Percentiles rank a stretch among this genome's conserved stretches.
Evolutionary conservation across 2,797 vertebrate species (phyloP).

Genomic region (Hafferia zeledoni): DNA sequence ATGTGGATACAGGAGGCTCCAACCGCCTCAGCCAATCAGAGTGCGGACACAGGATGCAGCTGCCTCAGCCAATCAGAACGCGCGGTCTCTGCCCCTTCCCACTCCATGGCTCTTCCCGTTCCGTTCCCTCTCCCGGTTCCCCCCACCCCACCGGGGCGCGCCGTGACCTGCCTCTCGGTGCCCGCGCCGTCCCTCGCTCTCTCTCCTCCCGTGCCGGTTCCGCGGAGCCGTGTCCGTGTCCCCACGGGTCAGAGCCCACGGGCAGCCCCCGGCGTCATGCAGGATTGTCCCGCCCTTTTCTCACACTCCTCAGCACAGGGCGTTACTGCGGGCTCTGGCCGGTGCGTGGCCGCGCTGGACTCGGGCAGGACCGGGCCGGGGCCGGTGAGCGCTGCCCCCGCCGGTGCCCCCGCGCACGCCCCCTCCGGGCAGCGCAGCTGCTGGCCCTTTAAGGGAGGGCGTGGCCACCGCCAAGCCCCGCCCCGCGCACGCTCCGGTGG

Average conservation of each 20-base stretch:
- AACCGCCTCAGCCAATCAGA: neutral
- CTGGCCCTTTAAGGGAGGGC: neutral
- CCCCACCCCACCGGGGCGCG: neutral
- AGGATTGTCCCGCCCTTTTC: neutral
- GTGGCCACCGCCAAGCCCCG: rapidly evolving
- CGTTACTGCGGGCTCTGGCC: neutral
- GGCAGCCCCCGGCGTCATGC: neutral
- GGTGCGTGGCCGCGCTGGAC: neutral
- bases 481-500: neutral
- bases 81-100: neutral
- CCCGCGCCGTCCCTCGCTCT: neutral
- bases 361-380: neutral
- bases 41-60: rapidly evolving
- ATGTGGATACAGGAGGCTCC: rapidly evolving
- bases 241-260: neutral
- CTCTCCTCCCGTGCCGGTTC: neutral
- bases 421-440: neutral
- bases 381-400: neutral
- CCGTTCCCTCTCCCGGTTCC: neutral
- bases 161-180: neutral
- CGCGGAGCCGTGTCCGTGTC: neutral
- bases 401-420: neutral
- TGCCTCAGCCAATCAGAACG: neutral
- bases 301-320: neutral
- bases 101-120: neutral